These are phyloP conservation scores for Gallinago nigripennis DNA, from an alignment of 2,797 vertebrate genomes.

Conservation along the genomic window DNA sequence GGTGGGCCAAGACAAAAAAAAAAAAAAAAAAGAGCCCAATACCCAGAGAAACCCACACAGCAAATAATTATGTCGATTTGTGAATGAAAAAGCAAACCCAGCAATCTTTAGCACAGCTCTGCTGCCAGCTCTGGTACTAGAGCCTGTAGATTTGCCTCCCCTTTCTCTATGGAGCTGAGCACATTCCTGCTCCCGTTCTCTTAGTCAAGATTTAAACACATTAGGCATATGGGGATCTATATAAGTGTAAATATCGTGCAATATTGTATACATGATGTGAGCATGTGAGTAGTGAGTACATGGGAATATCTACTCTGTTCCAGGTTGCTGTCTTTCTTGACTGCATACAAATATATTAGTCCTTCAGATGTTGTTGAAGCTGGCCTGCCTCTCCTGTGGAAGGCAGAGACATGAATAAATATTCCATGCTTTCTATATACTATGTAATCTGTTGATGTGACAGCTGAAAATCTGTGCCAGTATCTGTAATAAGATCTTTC, in stretches of 20 bases:
- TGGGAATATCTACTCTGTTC: not conserved
- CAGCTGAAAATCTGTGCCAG: not conserved
- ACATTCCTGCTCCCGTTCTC: not conserved
- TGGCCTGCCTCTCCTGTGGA: not conserved
- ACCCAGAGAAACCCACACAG: not conserved
- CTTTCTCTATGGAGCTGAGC: not conserved
- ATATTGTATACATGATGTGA: not conserved
- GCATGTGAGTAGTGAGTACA: not conserved
- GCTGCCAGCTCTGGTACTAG: not conserved
- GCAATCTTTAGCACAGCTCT: not conserved
- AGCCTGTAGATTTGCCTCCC: not conserved
- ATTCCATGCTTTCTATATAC: not conserved
- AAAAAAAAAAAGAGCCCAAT: not conserved
- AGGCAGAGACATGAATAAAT: not conserved
- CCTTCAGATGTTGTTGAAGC: not conserved
- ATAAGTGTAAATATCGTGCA: not conserved
- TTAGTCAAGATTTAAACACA: too few relatives aligned
- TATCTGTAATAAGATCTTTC: not conserved
- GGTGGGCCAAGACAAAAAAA: not conserved
- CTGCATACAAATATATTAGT: not conserved
- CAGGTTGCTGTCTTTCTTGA: not conserved
- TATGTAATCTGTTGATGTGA: not conserved
- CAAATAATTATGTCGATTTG: not conserved
- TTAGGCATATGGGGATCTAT: accelerated
- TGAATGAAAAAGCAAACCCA: not conserved